Base-by-base conservation (phyloP, 1,140 invertebrate species). In the Archivesica marissinica region DNA sequence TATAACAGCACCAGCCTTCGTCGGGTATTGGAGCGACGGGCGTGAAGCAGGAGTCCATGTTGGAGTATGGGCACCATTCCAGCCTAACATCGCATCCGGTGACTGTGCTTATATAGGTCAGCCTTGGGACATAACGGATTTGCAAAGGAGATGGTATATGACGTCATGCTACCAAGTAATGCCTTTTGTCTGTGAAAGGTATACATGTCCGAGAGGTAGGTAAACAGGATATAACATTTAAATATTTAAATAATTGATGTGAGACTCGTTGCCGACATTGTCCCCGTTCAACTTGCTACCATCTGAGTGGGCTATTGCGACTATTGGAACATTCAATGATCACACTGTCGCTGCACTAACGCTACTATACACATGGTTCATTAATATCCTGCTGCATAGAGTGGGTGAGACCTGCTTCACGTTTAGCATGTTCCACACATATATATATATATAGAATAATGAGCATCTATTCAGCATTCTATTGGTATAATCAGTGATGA, bases 131-230 rank as follows among this genome's bases (percentile, higher is more conserved):
- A 15, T 11, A 20, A 23, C 11, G 20, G 66, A 70, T 23, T 11
- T 20, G 0, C n/a, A 72, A 2, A 52, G 25, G 11, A 28, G 30
- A 38, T 81, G 79, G 79, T 72, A 81, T 38, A 39, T 81, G 68
- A 61, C 64, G 79, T 81, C 79, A 81, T 81, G 79, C 25, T 35
- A 81, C 33, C 17, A 72, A 28, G 79, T 81, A n/a, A 70, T 68
- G 30, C 35, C 66, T 28, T 70, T 47, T 17, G 79, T 81, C n/a
- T 81, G 79, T 54, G 79, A 81, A 50, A 66, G 79, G 30, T 70
- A 25, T 30, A 64, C 79, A 13, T 81, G 79, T 38, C 79, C 79
- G 28, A 25, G 20, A 9, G 79, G 79, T 81, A 56, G 20, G 39
- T 74, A 28, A 23, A 68, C n/a, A 15, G 25, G n/a, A 13, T 64